These are phyloP conservation scores for Sturnus vulgaris DNA, from an alignment of 2,113 vertebrate species.

Conservation along the genomic window DNA sequence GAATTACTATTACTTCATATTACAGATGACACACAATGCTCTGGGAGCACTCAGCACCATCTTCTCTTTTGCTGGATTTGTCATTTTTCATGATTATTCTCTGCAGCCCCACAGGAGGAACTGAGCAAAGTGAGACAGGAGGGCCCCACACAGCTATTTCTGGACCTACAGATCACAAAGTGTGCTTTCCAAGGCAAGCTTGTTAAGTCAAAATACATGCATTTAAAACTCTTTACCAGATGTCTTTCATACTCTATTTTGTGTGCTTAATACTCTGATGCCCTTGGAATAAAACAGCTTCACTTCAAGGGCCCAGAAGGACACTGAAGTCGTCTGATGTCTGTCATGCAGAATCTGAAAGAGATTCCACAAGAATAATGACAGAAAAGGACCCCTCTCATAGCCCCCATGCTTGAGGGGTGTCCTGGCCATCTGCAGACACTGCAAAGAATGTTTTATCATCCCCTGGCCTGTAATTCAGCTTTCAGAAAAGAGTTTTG, in stretches of 20 bases:
- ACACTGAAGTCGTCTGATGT: neutral
- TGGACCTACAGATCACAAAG: neutral
- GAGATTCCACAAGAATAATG: neutral
- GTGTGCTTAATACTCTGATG: neutral
- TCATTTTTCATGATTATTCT: neutral
- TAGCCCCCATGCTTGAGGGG: accelerated
- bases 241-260: neutral
- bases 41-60: neutral
- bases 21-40: neutral
- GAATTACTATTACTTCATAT: neutral
- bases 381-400: neutral
- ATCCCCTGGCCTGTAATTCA: neutral
- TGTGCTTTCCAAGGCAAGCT: neutral
- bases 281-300: neutral
- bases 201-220: neutral
- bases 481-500: neutral
- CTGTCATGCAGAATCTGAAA: neutral
- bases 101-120: neutral
- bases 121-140: neutral
- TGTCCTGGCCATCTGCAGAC: neutral
- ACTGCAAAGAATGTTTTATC: neutral
- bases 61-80: neutral
- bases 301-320: neutral
- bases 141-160: neutral
- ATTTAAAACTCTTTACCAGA: neutral